phyloP scores from a whole-genome alignment of 2,888 invertebrate genomes.

The Aproaerema taeniolella region DNA sequence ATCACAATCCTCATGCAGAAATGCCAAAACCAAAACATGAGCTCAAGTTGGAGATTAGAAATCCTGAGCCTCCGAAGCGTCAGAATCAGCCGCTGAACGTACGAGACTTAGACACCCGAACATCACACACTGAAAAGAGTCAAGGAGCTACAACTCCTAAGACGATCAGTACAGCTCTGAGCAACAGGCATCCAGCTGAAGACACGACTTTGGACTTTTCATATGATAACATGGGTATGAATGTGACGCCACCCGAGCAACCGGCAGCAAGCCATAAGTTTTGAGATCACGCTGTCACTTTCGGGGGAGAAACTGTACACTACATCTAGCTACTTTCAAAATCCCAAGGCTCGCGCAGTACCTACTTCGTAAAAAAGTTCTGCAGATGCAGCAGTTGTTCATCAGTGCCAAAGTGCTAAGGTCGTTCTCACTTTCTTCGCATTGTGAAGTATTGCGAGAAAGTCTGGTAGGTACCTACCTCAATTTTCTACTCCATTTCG shows the following conservation, averaged over 20 bases:
- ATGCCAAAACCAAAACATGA: constrained; percentile 60
- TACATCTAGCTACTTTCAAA: too few species aligned
- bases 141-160: constrained; percentile 78
- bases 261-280: constrained; percentile 53
- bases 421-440: too few species aligned
- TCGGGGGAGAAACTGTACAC: neutral
- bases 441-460: too few species aligned
- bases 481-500: too few species aligned
- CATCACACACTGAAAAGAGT: constrained; percentile 67
- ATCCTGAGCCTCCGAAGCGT: constrained; percentile 56
- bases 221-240: constrained; percentile 88
- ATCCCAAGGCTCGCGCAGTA: too few species aligned
- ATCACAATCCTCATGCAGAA: constrained; percentile 69
- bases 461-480: too few species aligned
- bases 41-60: constrained; percentile 59
- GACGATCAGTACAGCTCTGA: constrained; percentile 84
- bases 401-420: too few species aligned
- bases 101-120: constrained; percentile 54
- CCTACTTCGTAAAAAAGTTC: too few species aligned
- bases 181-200: constrained; percentile 85
- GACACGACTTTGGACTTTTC: constrained; percentile 87
- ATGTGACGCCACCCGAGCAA: constrained; percentile 78
- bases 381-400: too few species aligned
- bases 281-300: constrained; percentile 34
- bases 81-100: constrained; percentile 55